A percentile compares a stretch with the other conserved stretches of the same genome.
These are phyloP conservation scores for Drosophila lutescens DNA, from an alignment of 2,888 invertebrate genomes.

Conservation along the genomic window DNA sequence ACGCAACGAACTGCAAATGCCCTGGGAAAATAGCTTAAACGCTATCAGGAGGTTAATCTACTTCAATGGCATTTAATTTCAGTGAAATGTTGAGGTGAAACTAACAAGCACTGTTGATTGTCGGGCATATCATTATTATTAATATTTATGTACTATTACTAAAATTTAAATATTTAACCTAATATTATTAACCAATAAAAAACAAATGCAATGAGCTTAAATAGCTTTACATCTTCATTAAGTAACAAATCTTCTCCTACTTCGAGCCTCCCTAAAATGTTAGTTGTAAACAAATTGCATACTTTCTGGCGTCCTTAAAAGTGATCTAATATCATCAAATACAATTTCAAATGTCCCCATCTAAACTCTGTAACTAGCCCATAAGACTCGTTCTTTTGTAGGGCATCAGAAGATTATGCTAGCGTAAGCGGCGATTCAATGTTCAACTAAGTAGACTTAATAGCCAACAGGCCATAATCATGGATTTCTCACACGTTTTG, in stretches of 20 bases:
- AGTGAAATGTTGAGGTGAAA: not conserved
- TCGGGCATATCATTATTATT: not conserved
- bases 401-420: not conserved
- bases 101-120: not conserved
- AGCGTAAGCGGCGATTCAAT: constrained; percentile 8
- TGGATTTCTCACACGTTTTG: constrained; percentile 33
- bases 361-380: no score
- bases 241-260: no score
- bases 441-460: constrained; percentile 34
- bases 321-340: no score
- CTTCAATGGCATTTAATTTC: constrained; percentile 4
- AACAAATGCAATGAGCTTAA: no score
- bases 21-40: constrained; percentile 15
- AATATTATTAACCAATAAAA: no score
- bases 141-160: no score
- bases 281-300: no score
- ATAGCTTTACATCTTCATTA: no score
- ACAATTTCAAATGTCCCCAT: no score
- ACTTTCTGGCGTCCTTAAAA: no score
- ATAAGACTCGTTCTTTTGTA: not conserved
- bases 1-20: constrained; percentile 20
- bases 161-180: no score
- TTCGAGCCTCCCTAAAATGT: no score
- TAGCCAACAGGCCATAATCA: constrained; percentile 26
- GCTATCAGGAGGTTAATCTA: not conserved